Conservation (phyloP, 2,113 vertebrate genomes). For the Tyto alba region DNA sequence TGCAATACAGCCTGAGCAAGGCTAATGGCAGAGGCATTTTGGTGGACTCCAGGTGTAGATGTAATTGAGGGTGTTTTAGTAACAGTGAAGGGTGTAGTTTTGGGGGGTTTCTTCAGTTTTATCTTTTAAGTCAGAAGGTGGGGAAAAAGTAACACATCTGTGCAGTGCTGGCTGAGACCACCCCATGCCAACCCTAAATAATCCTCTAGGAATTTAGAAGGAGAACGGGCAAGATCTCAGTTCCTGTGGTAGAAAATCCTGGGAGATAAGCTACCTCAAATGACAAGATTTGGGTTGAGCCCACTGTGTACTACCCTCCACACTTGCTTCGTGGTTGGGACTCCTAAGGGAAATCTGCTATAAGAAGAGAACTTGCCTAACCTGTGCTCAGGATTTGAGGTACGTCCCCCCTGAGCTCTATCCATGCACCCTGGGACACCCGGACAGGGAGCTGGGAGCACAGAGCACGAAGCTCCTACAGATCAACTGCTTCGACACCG, state of each 20-base stretch:
- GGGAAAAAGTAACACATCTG: not conserved
- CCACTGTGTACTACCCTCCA: not conserved
- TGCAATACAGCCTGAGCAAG: not conserved
- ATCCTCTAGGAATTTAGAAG: not conserved
- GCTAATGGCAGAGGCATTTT: not conserved
- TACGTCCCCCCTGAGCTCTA: not conserved
- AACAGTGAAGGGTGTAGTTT: not conserved
- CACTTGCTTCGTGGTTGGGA: not conserved
- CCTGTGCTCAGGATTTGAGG: not conserved
- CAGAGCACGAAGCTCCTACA: not conserved
- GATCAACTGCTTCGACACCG: not conserved
- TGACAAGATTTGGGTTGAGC: not conserved
- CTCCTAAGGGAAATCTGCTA: not conserved
- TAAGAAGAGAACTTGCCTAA: not conserved
- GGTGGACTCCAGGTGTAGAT: slow-evolving; percentile 42
- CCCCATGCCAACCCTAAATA: not conserved
- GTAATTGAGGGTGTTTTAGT: not conserved
- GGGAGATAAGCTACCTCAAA: not conserved
- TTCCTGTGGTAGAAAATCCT: not conserved
- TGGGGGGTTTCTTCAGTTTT: not conserved
- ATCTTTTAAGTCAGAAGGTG: not conserved
- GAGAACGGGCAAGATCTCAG: not conserved
- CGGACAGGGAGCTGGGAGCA: not conserved
- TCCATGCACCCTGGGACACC: not conserved
- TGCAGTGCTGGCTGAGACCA: not conserved